Base-by-base conservation (phyloP, 2,888 invertebrate genomes). In the Drosophila greeni region DNA sequence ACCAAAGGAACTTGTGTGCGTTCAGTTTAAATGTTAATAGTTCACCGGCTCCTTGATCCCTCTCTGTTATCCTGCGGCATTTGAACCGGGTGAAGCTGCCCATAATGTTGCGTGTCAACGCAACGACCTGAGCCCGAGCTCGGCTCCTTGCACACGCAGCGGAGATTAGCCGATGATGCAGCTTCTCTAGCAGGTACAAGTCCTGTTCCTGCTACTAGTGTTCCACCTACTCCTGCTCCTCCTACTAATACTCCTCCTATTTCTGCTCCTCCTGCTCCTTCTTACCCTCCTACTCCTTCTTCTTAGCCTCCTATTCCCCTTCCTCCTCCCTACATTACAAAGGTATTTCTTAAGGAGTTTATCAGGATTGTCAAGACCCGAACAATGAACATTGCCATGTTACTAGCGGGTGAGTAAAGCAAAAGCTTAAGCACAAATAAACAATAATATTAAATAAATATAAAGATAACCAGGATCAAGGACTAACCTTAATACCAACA, bases 21-120 rank as follows among this genome's bases (percentile, higher is more conserved):
- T 7, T 11, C n/a, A 54, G 80, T 67, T 82, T 62, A 76, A 80
- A 76, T 69, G 66, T 74, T 76, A 74, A 73, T 80, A 74, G 81
- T 65, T 72, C 51, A 67, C 66, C 62, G 67, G 64, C 29, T 64
- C 34, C 51, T 24, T 64, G 61, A 64, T 64, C 61, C 61, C 16
- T 7, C 9, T 0, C 45, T n/a, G n/a, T n/a, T n/a, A 9, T 45
- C 9, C 45, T 29, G 18, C 34, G 20, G 16, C 40, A 49, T 16
- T 18, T 36, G 39, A 36, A 23, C 18, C 31, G 18, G n/a, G 9
- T 18, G 31, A 6, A 39, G 24, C 58, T 58, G 58, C 12, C 58
- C 40, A 20, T 33, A 34, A 58, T 40, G 40, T 58, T 58, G 58
- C 58, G 42, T 64, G 40, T 64, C 64, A 64, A 64, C 33, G 64